phyloP scores from a whole-genome alignment of 2,797 vertebrate genomes.

The Xenentodon cancila region DNA sequence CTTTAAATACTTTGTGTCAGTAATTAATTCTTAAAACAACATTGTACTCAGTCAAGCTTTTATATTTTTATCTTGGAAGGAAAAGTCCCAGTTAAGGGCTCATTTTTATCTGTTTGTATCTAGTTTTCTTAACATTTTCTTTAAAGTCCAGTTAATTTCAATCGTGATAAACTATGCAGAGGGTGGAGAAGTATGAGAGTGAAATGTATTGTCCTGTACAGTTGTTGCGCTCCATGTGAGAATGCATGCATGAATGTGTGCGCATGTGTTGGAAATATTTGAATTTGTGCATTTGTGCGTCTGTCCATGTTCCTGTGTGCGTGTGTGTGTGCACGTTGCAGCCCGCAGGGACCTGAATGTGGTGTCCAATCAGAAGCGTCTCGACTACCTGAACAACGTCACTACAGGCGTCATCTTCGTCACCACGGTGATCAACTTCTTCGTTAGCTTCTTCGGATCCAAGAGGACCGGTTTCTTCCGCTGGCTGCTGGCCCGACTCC shows the following conservation, averaged over 20 bases:
- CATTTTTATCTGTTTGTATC: no score
- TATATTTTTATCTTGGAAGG: no score
- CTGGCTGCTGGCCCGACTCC: conserved; percentile 77
- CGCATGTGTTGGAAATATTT: conserved; percentile 56
- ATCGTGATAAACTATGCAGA: no score
- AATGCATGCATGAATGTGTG: conserved; percentile 19
- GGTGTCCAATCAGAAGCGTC: conserved; percentile 78
- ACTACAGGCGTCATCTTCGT: conserved; percentile 72
- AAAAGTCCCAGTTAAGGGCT: no score
- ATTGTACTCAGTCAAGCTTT: no score
- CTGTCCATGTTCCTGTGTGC: conserved; percentile 34
- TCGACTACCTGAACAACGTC: conserved; percentile 79
- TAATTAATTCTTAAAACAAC: no score
- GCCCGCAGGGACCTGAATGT: conserved; percentile 81
- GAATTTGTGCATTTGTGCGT: conserved; percentile 57
- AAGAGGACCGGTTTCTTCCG: conserved; percentile 81
- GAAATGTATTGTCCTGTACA: no score
- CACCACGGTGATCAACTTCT: conserved; percentile 75
- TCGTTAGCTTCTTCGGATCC: conserved; percentile 78
- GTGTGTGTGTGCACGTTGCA: conserved; percentile 49
- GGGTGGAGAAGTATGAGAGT: no score
- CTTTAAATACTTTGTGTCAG: no score
- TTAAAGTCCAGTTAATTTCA: no score
- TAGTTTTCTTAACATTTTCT: no score
- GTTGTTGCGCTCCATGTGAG: conserved; percentile 5